Conservation (phyloP, 2,113 vertebrate genomes). For the Mystacornis crossleyi region DNA sequence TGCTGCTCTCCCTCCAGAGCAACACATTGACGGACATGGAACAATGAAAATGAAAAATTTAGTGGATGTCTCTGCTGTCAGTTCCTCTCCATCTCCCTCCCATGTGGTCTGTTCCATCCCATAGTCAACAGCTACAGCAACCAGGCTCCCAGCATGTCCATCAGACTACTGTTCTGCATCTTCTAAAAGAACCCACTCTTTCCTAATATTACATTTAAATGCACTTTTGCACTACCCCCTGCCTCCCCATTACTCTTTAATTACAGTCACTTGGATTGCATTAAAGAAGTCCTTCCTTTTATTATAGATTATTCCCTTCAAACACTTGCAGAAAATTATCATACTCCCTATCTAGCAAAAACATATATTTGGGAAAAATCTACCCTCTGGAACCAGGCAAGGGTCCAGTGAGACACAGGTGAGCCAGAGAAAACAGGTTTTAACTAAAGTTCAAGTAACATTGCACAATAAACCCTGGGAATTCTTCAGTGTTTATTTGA, state of each 20-base stretch:
- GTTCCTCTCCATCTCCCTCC: not conserved
- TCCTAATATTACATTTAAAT: not conserved
- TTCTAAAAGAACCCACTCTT: not conserved
- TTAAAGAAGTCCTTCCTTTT: not conserved
- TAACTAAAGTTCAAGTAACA: constrained; percentile 18
- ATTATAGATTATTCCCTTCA: not conserved
- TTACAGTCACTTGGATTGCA: not conserved
- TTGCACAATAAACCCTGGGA: not conserved
- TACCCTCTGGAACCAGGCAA: not conserved
- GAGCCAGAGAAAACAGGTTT: not conserved
- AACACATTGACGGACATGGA: not conserved
- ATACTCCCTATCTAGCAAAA: not conserved
- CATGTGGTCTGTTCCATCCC: not conserved
- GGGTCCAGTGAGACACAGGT: not conserved
- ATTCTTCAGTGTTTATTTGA: constrained; percentile 6
- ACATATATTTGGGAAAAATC: not conserved
- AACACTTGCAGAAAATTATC: not conserved
- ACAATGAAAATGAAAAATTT: not conserved
- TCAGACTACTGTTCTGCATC: not conserved
- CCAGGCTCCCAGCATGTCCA: not conserved
- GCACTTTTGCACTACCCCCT: not conserved
- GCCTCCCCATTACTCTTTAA: not conserved
- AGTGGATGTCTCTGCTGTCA: not conserved
- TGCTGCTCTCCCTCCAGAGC: not conserved
- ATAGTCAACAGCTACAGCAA: not conserved